Evolutionary conservation across 2,113 vertebrate species (phyloP), one percentile per base, ranked within the genome.

Genomic region (Cephalopterus ornatus): DNA sequence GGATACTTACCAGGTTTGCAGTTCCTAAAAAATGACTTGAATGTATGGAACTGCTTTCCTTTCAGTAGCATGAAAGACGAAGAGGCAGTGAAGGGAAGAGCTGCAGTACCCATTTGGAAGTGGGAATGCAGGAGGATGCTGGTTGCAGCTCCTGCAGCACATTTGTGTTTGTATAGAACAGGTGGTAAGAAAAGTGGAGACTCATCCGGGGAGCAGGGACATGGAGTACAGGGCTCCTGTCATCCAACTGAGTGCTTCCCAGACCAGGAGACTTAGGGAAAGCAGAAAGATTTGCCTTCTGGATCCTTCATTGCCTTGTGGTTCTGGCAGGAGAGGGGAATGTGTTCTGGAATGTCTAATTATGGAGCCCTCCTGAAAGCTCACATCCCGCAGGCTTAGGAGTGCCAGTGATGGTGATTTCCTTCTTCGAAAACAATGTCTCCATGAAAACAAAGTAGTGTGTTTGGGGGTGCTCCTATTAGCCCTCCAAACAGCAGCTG

Each of bases 91-190:
- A 11, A 33, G 12, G 21, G 0, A 2, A 80, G 49, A 79, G 58
- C 26, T 87, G 27, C 5, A 20, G 33, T 44, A 14, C 23, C 30
- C 0, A 0, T 37, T 26, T 46, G 44, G 47, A 53, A 53, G 8
- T 14, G n/a, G 55, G 72, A 89, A 47, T 61, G 44, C 2, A 13
- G 39, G 2, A 5, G 6, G 3, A 3, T 21, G 24, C 28, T 5
- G 4, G 30, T 1, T 33, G 24, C 65, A 70, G 47, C 14, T 87
- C 26, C 68, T 27, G 27, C 33, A 37, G 20, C 14, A 9, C 1
- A 0, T 27, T 44, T 68, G 11, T 24, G 22, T 76, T 72, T 61
- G 12, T 23, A 7, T 22, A 12, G 32, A 50, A 44, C 5, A 49
- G 20, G 7, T 26, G 17, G 15, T 17, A n/a, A 65, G 26, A 73